Base-by-base conservation (phyloP, 2,888 invertebrate species). In the Uropetala carovei region DNA sequence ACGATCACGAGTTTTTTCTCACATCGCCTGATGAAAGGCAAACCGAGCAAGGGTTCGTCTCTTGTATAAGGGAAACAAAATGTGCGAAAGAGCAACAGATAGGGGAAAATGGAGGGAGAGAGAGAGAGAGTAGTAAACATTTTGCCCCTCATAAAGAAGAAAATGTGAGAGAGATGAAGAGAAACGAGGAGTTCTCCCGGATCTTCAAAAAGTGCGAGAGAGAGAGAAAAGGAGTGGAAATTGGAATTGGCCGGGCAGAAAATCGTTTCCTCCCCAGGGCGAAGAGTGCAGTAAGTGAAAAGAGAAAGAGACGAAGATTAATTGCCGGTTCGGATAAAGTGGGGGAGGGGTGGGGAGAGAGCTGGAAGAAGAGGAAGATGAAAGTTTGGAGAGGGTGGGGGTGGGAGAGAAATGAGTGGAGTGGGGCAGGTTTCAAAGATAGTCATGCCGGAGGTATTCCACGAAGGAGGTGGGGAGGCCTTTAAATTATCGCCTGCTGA, bases 201-300 rank as follows among this genome's bases (percentile, higher is more conserved):
- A 68, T 68, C 68, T 10, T 10, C 68, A 68, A 68, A 68, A 18
- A 68, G 18, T 68, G 22, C 18, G 64, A 64, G 64, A 16, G n/a
- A 14, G n/a, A 22, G 13, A 68, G 68, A n/a, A 64, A 64, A 64
- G 68, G 13, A 68, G 68, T 18, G 68, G 68, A 68, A 68, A 68
- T 68, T 68, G 68, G 68, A 68, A 68, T 68, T 68, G n/a, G n/a
- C 68, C 68, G 68, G n/a, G 68, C 68, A 68, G 68, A 68, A 68
- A 68, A 68, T 68, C 18, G 68, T 68, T 68, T 68, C 18, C 68
- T 68, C 18, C 68, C 22, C n/a, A 68, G 43, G 43, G 43, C 43
- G 43, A 43, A 43, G 43, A 43, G 43, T 43, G 43, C 43, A 43
- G 43, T 43, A 43, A 43, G 43, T 43, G 43, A 43, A 43, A 43